phyloP scores from a whole-genome alignment of 2,797 vertebrate genomes.

The Notolepis coatsorum region DNA sequence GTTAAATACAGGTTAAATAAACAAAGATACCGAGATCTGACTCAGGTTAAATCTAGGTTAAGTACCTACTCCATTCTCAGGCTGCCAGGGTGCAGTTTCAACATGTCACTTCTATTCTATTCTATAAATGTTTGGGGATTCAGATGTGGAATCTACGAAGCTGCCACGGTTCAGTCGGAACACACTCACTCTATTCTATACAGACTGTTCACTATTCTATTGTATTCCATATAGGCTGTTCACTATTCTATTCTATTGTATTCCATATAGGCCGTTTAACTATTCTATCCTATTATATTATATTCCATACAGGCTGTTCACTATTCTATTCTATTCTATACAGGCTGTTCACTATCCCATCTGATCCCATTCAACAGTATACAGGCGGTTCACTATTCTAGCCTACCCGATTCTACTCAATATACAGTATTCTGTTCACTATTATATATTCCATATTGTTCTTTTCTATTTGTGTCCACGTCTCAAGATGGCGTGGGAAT shows the following conservation, averaged over 20 bases:
- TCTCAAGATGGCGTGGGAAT: slow-evolving; percentile 12
- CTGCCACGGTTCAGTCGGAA: background rate
- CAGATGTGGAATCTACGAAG: background rate
- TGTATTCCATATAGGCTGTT: background rate
- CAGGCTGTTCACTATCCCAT: too few relatives aligned
- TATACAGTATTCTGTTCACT: too few relatives aligned
- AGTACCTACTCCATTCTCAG: too few relatives aligned
- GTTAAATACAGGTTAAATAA: too few relatives aligned
- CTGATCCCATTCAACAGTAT: too few relatives aligned
- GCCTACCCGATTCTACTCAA: too few relatives aligned
- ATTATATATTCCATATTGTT: background rate
- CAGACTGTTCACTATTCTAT: background rate
- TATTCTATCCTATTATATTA: background rate
- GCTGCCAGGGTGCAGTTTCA: too few relatives aligned
- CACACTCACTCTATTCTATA: background rate
- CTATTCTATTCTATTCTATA: too few relatives aligned
- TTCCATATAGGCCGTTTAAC: background rate
- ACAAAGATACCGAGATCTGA: too few relatives aligned
- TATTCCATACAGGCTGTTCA: background rate
- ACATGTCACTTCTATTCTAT: background rate
- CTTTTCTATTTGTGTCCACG: background rate
- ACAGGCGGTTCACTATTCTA: too few relatives aligned
- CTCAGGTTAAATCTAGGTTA: too few relatives aligned
- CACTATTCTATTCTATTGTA: background rate
- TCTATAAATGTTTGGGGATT: slow-evolving; percentile 3